These are phyloP conservation scores for Ophion obscuratus DNA, from an alignment of 2,888 invertebrate genomes.

Conservation along the genomic window DNA sequence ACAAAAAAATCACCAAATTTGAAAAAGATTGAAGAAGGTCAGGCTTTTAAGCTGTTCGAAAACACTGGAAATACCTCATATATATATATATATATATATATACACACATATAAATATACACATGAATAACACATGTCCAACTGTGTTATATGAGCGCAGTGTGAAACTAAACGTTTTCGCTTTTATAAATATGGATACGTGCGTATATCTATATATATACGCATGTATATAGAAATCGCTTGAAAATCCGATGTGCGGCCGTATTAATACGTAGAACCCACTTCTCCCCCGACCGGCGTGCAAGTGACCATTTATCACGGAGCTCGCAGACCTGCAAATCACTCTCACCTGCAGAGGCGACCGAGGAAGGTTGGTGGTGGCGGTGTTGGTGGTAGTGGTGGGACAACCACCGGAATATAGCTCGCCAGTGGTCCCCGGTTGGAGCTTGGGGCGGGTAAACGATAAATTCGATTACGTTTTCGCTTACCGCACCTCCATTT, in stretches of 20 bases:
- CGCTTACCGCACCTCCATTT: conserved; percentile 61
- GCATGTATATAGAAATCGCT: conserved; percentile 44
- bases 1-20: too few species aligned
- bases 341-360: conserved; percentile 67
- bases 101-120: background rate
- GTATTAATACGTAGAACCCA: conserved; percentile 67
- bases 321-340: conserved; percentile 71
- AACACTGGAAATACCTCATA: too few species aligned
- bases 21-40: too few species aligned
- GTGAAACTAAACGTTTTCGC: conserved; percentile 8
- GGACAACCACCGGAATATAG: conserved; percentile 47
- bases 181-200: conserved; percentile 9
- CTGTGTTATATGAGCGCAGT: conserved; percentile 8
- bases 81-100: too few species aligned
- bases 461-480: conserved; percentile 69
- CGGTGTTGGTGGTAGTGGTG: background rate
- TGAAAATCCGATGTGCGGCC: conserved; percentile 66
- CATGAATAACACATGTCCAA: background rate
- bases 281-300: conserved; percentile 41
- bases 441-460: conserved; percentile 56
- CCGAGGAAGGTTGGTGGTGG: conserved; percentile 22
- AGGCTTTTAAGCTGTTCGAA: too few species aligned
- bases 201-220: conserved; percentile 3
- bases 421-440: conserved; percentile 33
- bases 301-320: conserved; percentile 71